Conservation (phyloP, 2,888 invertebrate genomes). For the Agrotis segetum region DNA sequence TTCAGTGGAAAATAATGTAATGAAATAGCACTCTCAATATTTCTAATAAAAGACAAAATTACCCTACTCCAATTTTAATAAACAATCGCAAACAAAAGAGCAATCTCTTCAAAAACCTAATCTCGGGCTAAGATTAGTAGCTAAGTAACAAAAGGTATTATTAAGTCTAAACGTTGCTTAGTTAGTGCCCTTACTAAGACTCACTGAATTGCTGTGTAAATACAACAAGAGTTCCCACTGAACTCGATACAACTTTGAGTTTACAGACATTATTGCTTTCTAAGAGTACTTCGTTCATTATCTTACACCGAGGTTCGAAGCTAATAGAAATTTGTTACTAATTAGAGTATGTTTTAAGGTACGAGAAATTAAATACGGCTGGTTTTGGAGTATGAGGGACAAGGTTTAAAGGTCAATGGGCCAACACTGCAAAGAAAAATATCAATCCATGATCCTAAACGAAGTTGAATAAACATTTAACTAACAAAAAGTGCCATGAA, state of each 20-base stretch:
- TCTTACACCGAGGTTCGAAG: slow-evolving; percentile 61
- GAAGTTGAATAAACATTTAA: too few relatives aligned
- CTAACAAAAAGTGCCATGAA: too few relatives aligned
- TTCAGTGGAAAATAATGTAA: too few relatives aligned
- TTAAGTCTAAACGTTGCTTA: slow-evolving; percentile 66
- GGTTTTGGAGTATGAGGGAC: too few relatives aligned
- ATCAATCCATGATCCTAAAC: too few relatives aligned
- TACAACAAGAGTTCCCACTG: slow-evolving; percentile 68
- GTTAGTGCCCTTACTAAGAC: slow-evolving; percentile 64
- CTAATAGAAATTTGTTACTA: slow-evolving; percentile 59
- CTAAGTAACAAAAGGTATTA: slow-evolving; percentile 68
- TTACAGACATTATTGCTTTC: slow-evolving; percentile 75
- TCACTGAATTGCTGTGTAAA: slow-evolving; percentile 76
- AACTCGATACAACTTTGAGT: slow-evolving; percentile 70
- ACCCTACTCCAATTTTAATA: neutral
- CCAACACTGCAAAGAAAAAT: too few relatives aligned
- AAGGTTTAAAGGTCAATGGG: too few relatives aligned
- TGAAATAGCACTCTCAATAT: too few relatives aligned
- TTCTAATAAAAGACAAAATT: too few relatives aligned
- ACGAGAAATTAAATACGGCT: slow-evolving; percentile 17
- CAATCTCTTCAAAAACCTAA: slow-evolving; percentile 44
- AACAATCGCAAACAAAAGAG: slow-evolving; percentile 32
- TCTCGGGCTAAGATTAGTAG: slow-evolving; percentile 68
- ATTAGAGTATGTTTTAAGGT: slow-evolving; percentile 33
- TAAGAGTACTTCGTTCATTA: slow-evolving; percentile 75